Evolutionary conservation across 2,113 vertebrate genomes (phyloP).

Genomic region (Pagrus major): DNA sequence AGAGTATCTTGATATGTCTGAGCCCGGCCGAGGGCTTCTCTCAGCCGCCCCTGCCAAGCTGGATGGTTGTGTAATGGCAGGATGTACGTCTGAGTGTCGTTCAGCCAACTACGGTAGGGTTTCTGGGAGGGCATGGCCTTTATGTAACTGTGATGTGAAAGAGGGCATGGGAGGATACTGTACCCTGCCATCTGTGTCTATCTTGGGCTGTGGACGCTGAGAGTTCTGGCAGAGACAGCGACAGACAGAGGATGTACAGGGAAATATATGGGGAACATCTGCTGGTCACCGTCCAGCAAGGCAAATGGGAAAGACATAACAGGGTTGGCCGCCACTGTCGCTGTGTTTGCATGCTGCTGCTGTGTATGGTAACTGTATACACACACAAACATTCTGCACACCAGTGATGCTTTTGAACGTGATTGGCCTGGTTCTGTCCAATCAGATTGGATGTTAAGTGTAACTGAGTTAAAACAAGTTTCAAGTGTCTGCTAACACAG

Average conservation of each 20-base stretch:
- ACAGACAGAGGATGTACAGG: background rate
- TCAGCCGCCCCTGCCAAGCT: conserved; percentile 37
- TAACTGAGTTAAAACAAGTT: too few relatives aligned
- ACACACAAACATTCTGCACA: background rate
- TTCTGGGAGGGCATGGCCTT: conserved; percentile 35
- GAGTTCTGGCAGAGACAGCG: conserved; percentile 13
- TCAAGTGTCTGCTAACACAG: too few relatives aligned
- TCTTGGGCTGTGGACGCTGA: conserved; percentile 60
- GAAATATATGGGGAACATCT: conserved; percentile 43
- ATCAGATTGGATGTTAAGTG: too few relatives aligned
- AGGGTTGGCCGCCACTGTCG: background rate
- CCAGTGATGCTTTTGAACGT: background rate
- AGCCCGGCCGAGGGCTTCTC: conserved; percentile 32
- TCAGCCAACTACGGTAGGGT: conserved; percentile 56
- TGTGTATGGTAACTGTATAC: background rate
- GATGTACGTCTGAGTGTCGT: conserved; percentile 36
- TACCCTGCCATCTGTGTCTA: conserved; percentile 40
- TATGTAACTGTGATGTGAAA: conserved; percentile 50
- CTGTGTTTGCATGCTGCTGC: background rate
- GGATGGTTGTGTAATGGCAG: conserved; percentile 55
- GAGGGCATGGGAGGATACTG: conserved; percentile 60
- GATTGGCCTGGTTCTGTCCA: too few relatives aligned
- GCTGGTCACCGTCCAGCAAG: conserved; percentile 28
- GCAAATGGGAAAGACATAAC: conserved; percentile 16
- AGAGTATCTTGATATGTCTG: conserved; percentile 27